These are phyloP conservation scores for Rhizoglyphus robini DNA, from an alignment of 1,140 invertebrate species.

Conservation along the genomic window DNA sequence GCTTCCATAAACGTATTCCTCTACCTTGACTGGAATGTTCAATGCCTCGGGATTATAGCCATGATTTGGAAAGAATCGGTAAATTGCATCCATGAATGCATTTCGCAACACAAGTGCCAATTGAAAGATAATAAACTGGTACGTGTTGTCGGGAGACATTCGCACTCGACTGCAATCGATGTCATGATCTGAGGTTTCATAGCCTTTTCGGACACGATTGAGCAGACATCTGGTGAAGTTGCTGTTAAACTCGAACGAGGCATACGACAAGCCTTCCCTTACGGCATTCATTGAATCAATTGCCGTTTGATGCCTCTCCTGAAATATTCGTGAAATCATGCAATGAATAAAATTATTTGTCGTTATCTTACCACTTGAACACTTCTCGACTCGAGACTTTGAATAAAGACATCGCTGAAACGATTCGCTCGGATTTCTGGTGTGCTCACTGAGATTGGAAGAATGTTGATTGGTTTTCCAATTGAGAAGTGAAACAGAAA, in stretches of 20 bases:
- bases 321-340: too few species aligned
- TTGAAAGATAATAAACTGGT: slow-evolving; percentile 5
- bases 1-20: slow-evolving; percentile 67
- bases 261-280: not conserved
- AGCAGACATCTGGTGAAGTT: slow-evolving; percentile 3
- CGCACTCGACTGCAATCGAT: not conserved
- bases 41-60: slow-evolving; percentile 18
- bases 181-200: not conserved
- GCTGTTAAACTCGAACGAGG: not conserved
- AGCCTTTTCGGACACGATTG: not conserved
- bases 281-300: not conserved
- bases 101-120: not conserved
- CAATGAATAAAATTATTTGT: too few species aligned
- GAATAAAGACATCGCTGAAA: not conserved
- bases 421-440: not conserved
- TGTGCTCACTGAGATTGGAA: not conserved
- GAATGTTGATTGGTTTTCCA: not conserved
- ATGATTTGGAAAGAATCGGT: slow-evolving; percentile 7
- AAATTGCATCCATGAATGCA: not conserved
- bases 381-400: not conserved
- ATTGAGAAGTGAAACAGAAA: not conserved
- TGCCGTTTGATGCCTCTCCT: too few species aligned
- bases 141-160: not conserved
- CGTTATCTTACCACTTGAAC: not conserved
- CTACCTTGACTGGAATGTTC: slow-evolving; percentile 44